phyloP scores from a whole-genome alignment of 2,888 invertebrate species.

The Cheilosia soror region DNA sequence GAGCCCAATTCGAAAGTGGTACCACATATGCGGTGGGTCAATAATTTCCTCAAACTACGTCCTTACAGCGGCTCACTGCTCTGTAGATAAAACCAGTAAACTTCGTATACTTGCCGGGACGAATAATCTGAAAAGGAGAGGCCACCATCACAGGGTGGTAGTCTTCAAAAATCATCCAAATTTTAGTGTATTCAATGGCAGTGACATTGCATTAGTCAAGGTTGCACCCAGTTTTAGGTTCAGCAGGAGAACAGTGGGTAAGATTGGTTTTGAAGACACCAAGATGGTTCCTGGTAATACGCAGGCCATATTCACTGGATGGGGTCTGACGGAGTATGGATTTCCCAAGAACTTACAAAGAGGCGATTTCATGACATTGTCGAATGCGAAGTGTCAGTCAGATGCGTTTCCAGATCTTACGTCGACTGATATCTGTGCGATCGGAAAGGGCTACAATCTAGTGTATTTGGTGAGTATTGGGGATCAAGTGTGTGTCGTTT shows the following conservation, averaged over 20 bases:
- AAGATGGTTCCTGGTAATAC: slow-evolving; percentile 79
- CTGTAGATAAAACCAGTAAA: slow-evolving; percentile 79
- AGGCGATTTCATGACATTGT: slow-evolving; percentile 80
- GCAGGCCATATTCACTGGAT: slow-evolving; percentile 80
- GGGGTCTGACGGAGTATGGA: slow-evolving; percentile 80
- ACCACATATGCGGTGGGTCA: slow-evolving; percentile 83
- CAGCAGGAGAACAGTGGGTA: slow-evolving; percentile 81
- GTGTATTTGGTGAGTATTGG: slow-evolving; percentile 80
- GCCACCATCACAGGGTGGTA: slow-evolving; percentile 78
- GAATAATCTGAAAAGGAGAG: slow-evolving; percentile 78
- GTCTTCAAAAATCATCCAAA: slow-evolving; percentile 81
- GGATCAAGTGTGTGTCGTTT: no score
- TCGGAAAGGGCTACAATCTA: slow-evolving; percentile 78
- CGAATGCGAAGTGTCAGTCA: slow-evolving; percentile 79
- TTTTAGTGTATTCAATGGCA: slow-evolving; percentile 80
- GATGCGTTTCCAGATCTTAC: slow-evolving; percentile 77
- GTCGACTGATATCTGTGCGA: slow-evolving; percentile 81
- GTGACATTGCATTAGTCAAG: slow-evolving; percentile 82
- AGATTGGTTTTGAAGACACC: slow-evolving; percentile 81
- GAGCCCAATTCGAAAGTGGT: slow-evolving; percentile 78
- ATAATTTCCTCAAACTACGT: slow-evolving; percentile 80
- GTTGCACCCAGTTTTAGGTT: slow-evolving; percentile 80
- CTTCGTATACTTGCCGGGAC: slow-evolving; percentile 80
- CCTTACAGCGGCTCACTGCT: slow-evolving; percentile 83
- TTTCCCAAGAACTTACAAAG: slow-evolving; percentile 80